Evolutionary conservation across 2,113 vertebrate species (phyloP).

Genomic region (Scolopax mira): DNA sequence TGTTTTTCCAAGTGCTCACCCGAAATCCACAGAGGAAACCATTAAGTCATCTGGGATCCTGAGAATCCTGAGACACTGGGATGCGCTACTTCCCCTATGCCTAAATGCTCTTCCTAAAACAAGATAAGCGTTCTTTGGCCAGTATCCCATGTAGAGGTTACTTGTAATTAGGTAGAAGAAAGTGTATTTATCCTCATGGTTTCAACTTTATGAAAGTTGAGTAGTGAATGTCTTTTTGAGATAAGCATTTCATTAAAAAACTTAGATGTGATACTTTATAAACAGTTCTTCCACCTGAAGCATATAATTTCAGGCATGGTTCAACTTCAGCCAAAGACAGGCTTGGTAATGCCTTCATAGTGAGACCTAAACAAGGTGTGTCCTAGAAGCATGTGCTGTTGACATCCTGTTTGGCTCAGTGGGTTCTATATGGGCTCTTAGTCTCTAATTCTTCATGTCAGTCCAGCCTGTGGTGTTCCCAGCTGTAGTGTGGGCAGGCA

Average conservation of each 20-base stretch:
- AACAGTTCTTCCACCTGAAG: neutral
- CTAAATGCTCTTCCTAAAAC: neutral
- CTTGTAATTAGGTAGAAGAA: neutral
- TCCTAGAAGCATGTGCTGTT: neutral
- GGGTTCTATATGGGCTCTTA: neutral
- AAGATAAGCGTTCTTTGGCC: neutral
- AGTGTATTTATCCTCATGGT: neutral
- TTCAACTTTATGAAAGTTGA: neutral
- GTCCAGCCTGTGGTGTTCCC: neutral
- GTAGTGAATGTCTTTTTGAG: neutral
- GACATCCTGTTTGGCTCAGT: neutral
- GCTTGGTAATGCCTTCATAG: neutral
- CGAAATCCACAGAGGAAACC: neutral
- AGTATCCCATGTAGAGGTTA: neutral
- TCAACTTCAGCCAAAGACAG: neutral
- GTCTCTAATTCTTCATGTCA: neutral
- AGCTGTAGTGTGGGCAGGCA: neutral
- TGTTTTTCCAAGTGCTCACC: neutral
- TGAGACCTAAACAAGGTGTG: neutral
- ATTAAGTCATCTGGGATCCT: neutral
- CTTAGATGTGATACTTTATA: neutral
- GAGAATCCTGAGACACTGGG: neutral
- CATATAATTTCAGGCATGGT: neutral
- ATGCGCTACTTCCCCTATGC: accelerated
- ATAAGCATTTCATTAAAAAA: neutral